Evolutionary conservation across 2,113 vertebrate species (phyloP).

Genomic region (Tinamus guttatus): DNA sequence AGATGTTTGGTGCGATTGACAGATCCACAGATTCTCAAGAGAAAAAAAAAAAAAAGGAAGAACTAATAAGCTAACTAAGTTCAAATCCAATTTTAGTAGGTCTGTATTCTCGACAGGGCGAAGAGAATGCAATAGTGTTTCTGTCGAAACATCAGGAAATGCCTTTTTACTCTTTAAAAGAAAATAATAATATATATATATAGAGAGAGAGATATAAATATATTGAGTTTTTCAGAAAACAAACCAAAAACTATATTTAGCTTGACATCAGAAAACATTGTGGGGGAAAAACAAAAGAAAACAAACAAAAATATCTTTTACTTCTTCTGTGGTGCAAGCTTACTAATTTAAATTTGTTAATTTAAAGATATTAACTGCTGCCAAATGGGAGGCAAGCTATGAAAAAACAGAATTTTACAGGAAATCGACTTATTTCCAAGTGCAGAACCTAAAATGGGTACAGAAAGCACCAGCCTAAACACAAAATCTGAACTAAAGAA

Average conservation of each 20-base stretch:
- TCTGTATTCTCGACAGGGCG: background rate
- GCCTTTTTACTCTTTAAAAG: too few relatives aligned
- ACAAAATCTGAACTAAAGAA: conserved; percentile 58
- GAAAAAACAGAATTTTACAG: background rate
- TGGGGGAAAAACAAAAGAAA: background rate
- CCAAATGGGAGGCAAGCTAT: background rate
- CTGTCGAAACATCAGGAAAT: background rate
- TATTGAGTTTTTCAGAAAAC: background rate
- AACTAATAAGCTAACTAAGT: background rate
- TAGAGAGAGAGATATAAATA: background rate
- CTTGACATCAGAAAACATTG: background rate
- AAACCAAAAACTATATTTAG: background rate
- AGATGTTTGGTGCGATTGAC: background rate
- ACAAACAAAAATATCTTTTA: too few relatives aligned
- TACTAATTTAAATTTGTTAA: background rate
- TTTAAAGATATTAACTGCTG: background rate
- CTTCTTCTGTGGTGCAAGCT: background rate
- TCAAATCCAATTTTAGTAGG: background rate
- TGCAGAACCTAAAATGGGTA: background rate
- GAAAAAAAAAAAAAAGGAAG: background rate
- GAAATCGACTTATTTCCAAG: conserved; percentile 16
- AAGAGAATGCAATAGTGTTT: background rate
- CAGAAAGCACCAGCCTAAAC: conserved; percentile 26
- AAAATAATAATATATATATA: background rate
- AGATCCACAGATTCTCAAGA: background rate